phyloP scores from a whole-genome alignment of 2,797 vertebrate genomes.

The Clarias laeviceps region DNA sequence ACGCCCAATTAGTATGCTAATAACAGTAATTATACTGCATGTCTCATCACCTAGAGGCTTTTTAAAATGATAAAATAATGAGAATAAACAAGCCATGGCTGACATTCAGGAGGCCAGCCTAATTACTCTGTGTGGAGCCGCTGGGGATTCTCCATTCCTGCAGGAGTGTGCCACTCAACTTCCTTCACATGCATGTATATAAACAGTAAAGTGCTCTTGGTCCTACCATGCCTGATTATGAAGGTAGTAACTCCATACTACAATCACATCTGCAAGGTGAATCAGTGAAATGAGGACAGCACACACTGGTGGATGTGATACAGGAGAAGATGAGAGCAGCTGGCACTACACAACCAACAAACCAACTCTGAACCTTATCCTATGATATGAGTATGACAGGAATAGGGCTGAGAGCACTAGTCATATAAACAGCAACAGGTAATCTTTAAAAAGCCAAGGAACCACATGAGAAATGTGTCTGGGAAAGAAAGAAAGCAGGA shows the following conservation, averaged over 20 bases:
- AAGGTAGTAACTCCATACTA: background rate
- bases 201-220: background rate
- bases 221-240: background rate
- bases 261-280: background rate
- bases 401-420: conserved; percentile 6
- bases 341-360: background rate
- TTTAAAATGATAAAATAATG: conserved; percentile 92
- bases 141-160: conserved; percentile 70
- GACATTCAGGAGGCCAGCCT: conserved; percentile 85
- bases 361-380: background rate
- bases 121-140: conserved; percentile 84
- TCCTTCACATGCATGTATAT: conserved; percentile 4
- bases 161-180: conserved; percentile 66
- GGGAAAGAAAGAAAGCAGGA: background rate
- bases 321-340: background rate
- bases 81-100: conserved; percentile 88
- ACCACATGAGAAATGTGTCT: background rate
- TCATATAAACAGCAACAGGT: background rate
- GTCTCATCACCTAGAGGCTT: conserved; percentile 88
- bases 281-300: background rate
- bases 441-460: background rate
- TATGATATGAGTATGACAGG: background rate
- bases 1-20: conserved; percentile 92
- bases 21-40: conserved; percentile 89
- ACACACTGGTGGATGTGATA: conserved; percentile 3